phyloP scores from a whole-genome alignment of 1,140 invertebrate genomes.

The Drosophila subpulchrella region DNA sequence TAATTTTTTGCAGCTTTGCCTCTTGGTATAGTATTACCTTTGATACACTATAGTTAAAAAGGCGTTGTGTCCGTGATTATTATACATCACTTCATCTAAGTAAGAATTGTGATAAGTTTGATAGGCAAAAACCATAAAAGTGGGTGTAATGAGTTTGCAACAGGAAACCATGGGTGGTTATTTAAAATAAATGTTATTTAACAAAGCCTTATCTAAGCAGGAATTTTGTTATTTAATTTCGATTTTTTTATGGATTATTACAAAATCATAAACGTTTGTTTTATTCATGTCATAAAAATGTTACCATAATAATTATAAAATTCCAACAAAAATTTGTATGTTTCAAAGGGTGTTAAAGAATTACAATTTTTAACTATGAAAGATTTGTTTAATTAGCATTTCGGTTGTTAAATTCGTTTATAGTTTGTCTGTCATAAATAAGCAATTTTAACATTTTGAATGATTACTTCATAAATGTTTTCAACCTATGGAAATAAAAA shows the following conservation, averaged over 20 bases:
- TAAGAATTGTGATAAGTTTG: slow-evolving; percentile 28
- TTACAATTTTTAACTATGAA: too few species aligned
- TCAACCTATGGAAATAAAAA: background rate
- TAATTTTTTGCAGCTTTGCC: slow-evolving; percentile 44
- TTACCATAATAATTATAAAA: too few species aligned
- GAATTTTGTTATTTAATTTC: background rate
- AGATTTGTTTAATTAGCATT: too few species aligned
- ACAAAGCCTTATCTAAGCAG: too few species aligned
- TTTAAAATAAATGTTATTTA: background rate
- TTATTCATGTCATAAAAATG: too few species aligned
- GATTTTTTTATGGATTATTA: too few species aligned
- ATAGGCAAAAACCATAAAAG: slow-evolving; percentile 5
- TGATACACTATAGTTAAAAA: slow-evolving; percentile 48
- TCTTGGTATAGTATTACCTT: slow-evolving; percentile 44
- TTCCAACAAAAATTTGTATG: too few species aligned
- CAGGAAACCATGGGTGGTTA: background rate
- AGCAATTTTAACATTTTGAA: background rate
- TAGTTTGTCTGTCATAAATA: background rate
- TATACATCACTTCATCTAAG: slow-evolving; percentile 37
- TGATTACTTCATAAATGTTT: background rate
- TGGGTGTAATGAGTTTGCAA: slow-evolving; percentile 31
- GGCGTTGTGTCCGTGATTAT: slow-evolving; percentile 39
- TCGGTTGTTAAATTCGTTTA: background rate
- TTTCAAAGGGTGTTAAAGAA: too few species aligned
- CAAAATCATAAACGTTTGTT: too few species aligned